Evolutionary conservation across 2,113 vertebrate genomes (phyloP), one percentile per base, ranked within the genome.

Genomic region (Gallinago paraguaiae): DNA sequence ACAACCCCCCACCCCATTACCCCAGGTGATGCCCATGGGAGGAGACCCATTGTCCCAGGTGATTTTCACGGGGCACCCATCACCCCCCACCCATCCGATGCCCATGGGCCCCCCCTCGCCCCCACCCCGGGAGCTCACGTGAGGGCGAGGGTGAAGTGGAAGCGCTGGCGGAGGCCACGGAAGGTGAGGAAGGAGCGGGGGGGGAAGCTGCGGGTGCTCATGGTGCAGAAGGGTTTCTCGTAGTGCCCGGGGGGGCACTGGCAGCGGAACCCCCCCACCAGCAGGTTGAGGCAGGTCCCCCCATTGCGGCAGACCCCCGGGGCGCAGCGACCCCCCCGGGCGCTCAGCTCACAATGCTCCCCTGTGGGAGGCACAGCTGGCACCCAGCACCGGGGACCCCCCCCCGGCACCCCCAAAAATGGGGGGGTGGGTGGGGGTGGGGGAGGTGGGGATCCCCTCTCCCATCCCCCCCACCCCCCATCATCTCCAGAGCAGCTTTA

Each of bases 101-200:
- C 68, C 69, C 39, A 8, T 2, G 20, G 51, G 10, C 5, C 22
- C 65, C 35, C 41, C 41, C 23, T 3, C 15, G 5, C 31, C 39
- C 30, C 59, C 23, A n/a, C 17, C 30, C 3, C 20, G 30, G 56
- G 43, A 45, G 43, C 98, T 99, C 98, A 99, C 99, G 98, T 98
- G 92, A 99, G 99, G 28, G 98, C 97, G 28, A 99, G 97, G 57
- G 99, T 99, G 98, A 99, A 99, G 98, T 99, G 99, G 96, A 99
- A 99, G 67, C 99, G 98, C 97, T 99, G 99, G 39, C 98, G 98
- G 46, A 99, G 98, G 35, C 99, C 99, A 19, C 98, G 99, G 96
- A 99, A 99, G 93, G 99, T 99, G 97, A 99, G 76, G 97, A 99
- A 99, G 95, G 99, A 99, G 57, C 92, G 97, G 0, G 98, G 98